Evolutionary conservation across 2,797 vertebrate species (phyloP), one percentile per base, ranked within the genome.

Genomic region (Pipistrellus pygmaeus): DNA sequence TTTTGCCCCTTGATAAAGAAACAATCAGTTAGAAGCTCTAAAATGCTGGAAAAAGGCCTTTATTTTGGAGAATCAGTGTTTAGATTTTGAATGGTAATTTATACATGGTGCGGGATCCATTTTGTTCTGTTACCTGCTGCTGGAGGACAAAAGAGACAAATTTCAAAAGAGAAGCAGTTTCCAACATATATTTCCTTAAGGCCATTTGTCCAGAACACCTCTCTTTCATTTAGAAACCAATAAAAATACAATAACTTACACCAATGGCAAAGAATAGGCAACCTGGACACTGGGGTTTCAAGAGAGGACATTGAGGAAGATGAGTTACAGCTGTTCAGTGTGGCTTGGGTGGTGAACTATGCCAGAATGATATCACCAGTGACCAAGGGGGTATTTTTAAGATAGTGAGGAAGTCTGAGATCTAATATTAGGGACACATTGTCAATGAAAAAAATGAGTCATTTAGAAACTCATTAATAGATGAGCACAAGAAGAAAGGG

Each of bases 131-230:
- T 62, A 78, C 30, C 20, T 68, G 10, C 18, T 57, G 35, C 46
- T 66, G 53, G 62, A 83, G 8, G 66, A 83, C 23, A 48, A 91
- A 90, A 57, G 23, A 57, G 66, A 81, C 20, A 62, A 62, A 10
- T 73, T 96, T 93, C n/a, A 73, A 93, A 86, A 38, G 8, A 62
- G 53, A 76, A 86, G 23, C 35, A 91, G 1, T 85, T 96, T 89
- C 27, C 75, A 94, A 86, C 80, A 71, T 27, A 55, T 9, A 78
- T 92, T 92, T 87, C 35, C 15, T 69, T 55, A 80, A 87, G 23
- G 21, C 8, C 17, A 64, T 87, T 93, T 83, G 14, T 21, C 27
- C 6, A 90, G 66, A 89, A 69, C 8, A 72, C 23, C 23, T 38
- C 90, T 14, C 20, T 69, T 77, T 88, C 32, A 38, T 90, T 46